Conservation (phyloP, 2,797 vertebrate genomes). For the Micrastur ruficollis region DNA sequence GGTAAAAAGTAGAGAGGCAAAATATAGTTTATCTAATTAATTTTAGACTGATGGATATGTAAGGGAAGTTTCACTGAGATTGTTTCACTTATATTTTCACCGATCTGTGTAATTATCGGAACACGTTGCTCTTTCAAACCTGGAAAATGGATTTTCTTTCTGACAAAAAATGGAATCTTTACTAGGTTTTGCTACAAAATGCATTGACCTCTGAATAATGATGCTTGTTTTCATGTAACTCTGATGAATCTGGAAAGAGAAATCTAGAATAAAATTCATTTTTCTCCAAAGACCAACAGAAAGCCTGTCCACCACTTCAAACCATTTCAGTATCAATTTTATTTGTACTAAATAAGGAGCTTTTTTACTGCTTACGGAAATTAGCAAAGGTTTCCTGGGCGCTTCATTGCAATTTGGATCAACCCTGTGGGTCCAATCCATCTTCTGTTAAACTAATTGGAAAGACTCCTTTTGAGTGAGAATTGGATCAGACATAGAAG, state of each 20-base stretch:
- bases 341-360: neutral
- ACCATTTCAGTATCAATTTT: neutral
- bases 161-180: neutral
- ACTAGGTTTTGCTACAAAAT: neutral
- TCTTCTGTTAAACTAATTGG: conserved; percentile 18
- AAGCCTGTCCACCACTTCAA: neutral
- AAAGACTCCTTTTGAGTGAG: neutral
- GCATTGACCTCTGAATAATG: neutral
- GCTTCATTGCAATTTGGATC: neutral
- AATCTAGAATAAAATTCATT: neutral
- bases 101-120: neutral
- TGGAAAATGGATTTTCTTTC: neutral
- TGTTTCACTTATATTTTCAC: neutral
- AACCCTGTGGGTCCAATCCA: neutral
- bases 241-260: neutral
- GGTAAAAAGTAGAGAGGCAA: neutral
- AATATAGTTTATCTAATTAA: neutral
- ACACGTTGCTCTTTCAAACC: neutral
- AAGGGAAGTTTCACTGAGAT: neutral
- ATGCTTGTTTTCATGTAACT: neutral
- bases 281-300: neutral
- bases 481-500: neutral
- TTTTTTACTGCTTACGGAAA: conserved; percentile 4
- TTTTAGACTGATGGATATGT: neutral
- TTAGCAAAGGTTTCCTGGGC: neutral